Conservation (phyloP, 92 coral and sea anemone species). For the Zoanthus sociatus region DNA sequence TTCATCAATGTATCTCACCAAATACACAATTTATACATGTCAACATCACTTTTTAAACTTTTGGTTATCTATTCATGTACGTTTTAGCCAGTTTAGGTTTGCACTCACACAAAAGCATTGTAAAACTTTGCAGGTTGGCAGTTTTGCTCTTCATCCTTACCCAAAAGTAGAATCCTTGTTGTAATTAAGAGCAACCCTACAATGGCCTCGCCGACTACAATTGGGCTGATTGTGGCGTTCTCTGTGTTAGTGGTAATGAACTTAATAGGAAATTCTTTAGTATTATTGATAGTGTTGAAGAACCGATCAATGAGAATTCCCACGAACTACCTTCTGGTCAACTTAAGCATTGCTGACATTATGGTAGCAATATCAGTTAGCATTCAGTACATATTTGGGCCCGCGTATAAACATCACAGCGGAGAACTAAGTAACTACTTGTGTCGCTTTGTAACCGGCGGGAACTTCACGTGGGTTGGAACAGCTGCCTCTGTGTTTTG, state of each 20-base stretch:
- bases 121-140: conserved; percentile 40
- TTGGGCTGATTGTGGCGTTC: conserved; percentile 27
- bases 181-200: neutral
- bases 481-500: conserved; percentile 46
- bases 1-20: too few species aligned
- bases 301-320: conserved; percentile 66
- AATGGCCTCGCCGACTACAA: conserved; percentile 7
- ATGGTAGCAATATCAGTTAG: conserved; percentile 59
- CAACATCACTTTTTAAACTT: too few species aligned
- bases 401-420: conserved; percentile 32
- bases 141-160: conserved; percentile 26
- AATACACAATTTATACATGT: too few species aligned
- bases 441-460: conserved; percentile 38
- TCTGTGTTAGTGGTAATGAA: conserved; percentile 47
- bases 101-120: conserved; percentile 14
- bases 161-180: neutral
- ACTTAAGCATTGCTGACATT: conserved; percentile 71
- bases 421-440: conserved; percentile 21
- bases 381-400: conserved; percentile 33
- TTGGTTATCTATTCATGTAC: too few species aligned
- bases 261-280: conserved; percentile 66
- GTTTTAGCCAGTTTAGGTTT: neutral
- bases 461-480: conserved; percentile 48
- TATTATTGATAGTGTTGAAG: conserved; percentile 59
- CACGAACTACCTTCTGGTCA: conserved; percentile 70